Evolutionary conservation across 1,140 invertebrate species (phyloP).

Genomic region (Holotrichia oblita): DNA sequence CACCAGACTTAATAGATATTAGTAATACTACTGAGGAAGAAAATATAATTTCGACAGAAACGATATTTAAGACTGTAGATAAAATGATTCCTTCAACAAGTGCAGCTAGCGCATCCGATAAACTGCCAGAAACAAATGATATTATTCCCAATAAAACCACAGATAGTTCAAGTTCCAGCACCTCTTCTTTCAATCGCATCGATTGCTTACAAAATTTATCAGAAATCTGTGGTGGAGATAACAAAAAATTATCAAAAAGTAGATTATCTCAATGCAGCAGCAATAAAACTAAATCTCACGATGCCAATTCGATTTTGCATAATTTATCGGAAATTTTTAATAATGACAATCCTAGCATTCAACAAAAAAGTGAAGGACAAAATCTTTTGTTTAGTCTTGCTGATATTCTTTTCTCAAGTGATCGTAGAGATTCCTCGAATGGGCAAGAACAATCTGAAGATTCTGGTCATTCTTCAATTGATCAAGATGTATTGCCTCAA

Average conservation of each 20-base stretch:
- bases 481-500: constrained; percentile 39
- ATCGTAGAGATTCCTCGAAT: constrained; percentile 17
- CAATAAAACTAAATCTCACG: constrained; percentile 35
- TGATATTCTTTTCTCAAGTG: constrained; percentile 38
- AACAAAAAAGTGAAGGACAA: constrained; percentile 46
- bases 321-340: constrained; percentile 44
- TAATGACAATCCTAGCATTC: constrained; percentile 38
- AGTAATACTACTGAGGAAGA: constrained; percentile 35
- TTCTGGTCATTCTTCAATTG: constrained; percentile 47
- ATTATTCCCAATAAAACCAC: neutral
- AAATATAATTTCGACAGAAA: constrained; percentile 7
- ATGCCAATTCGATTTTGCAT: constrained; percentile 40
- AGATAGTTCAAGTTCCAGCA: neutral
- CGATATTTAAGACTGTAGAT: constrained; percentile 42
- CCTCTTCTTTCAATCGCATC: neutral
- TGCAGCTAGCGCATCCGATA: neutral
- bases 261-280: constrained; percentile 14
- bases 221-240: neutral
- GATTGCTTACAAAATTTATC: constrained; percentile 19
- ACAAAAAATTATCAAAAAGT: constrained; percentile 24
- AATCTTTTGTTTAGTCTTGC: constrained; percentile 43
- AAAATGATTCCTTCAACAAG: constrained; percentile 40
- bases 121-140: neutral
- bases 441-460: constrained; percentile 39
- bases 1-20: constrained; percentile 39